Base-by-base conservation (phyloP, 1,140 invertebrate genomes). In the Polypedilum vanderplanki region DNA sequence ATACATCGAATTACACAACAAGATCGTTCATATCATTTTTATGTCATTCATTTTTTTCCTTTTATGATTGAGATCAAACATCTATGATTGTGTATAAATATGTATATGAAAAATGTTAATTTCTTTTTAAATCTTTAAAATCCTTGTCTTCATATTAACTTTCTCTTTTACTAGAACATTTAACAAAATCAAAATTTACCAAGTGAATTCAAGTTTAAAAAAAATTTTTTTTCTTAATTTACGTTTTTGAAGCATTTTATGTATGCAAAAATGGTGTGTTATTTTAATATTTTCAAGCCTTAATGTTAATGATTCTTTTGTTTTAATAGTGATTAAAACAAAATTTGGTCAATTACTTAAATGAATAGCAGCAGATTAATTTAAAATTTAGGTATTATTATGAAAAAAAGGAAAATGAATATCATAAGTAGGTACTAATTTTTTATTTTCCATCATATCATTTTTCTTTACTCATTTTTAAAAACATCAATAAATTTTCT, bases 1-100 rank as follows among this genome's bases (percentile, higher is more conserved):
- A 57, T 57, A 57, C 46, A 57, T 57, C 46, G 46, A 57, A 57
- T 57, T 57, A 57, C 46, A 57, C n/a, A n/a, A 57, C 12, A n/a
- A 57, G n/a, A 9, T 46, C 15, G 41, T 46, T 46, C 41, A 46
- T 57, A 33, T n/a, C 46, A 15, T 57, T 57, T 57, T 57, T 57
- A 57, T n/a, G 15, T 57, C n/a, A 15, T n/a, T 57, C n/a, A 46
- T n/a, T 57, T 57, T n/a, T n/a, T 57, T n/a, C 12, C 46, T 57
- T n/a, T 12, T 57, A n/a, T 57, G 46, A 57, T 57, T 57, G 46
- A 57, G 12, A 57, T 57, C 46, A 57, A 33, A 57, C 46, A 57
- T 15, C 15, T 57, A 57, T 57, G 46, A 57, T 57, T 57, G 46
- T 57, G n/a, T 57, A 57, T n/a, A 57, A n/a, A 57, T 12, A 57